Base-by-base conservation (phyloP, 2,888 invertebrate genomes). In the Hypolimnas misippus region DNA sequence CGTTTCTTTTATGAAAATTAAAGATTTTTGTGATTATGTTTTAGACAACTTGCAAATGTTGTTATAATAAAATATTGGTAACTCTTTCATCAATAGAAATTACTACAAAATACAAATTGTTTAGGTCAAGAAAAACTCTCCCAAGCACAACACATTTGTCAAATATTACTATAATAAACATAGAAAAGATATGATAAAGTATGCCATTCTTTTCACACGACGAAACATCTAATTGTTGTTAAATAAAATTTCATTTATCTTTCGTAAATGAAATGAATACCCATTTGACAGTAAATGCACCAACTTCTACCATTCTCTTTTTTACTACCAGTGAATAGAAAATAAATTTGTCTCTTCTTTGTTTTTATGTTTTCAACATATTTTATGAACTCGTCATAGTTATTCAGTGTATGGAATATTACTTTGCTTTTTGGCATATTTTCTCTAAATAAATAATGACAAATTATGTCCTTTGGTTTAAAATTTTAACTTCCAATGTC, bases 251-350 rank as follows among this genome's bases (percentile, higher is more conserved):
- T n/a, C 3, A 12, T n/a, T 1, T 38, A 3, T 38, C n/a, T 38
- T 4, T n/a, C 4, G n/a, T 8, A 21, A 12, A 46, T 46, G 21
- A 21, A 49, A 21, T 49, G 2, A 25, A 65, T 70, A 91, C 89
- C 87, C 67, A 89, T 42, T 75, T 86, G 84, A 69, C 89, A 90
- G 69, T 78, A 89, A 66, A 88, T 83, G 73, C 98, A 98, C 98
- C 98, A 98, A 82, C 97, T 97, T 63, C 93, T 85, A 0, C 97
- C 97, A 77, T 93, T 91, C 5, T 93, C 89, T 68, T 94, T 89
- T 79, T 82, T 89, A 69, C 78, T 78, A 5, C 88, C 88, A 70
- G 78, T 78, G 70, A 91, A 90, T 54, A 86, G 73, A 55, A 96
- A 89, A 76, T 93, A 87, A 16, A 82, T 74, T 69, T 75, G 68